These are phyloP conservation scores for Heliconius ismenius DNA, from an alignment of 2,888 invertebrate genomes.

Conservation along the genomic window DNA sequence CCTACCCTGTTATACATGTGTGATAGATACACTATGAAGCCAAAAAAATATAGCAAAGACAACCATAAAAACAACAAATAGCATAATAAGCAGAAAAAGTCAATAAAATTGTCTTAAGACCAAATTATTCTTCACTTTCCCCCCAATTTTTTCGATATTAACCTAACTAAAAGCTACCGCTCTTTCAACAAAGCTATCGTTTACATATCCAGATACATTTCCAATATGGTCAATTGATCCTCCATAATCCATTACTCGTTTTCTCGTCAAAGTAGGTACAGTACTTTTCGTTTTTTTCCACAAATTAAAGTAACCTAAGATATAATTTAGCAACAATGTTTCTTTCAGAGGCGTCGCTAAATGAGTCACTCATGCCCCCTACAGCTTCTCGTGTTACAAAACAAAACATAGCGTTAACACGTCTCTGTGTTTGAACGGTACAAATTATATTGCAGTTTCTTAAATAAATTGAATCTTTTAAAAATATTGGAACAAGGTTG, in stretches of 20 bases:
- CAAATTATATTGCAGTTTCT: background rate
- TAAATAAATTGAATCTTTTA: conserved; percentile 2
- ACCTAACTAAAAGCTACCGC: background rate
- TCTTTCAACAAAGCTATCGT: background rate
- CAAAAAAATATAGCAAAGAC: background rate
- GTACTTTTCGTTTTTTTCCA: conserved; percentile 5
- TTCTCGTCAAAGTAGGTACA: background rate
- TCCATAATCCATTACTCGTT: background rate
- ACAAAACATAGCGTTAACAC: conserved; percentile 33
- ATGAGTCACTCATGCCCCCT: conserved; percentile 32
- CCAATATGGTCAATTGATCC: background rate
- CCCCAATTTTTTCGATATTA: background rate
- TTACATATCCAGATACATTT: background rate
- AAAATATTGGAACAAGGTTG: background rate
- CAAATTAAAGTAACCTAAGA: conserved; percentile 29
- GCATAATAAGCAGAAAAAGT: no score
- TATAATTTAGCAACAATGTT: conserved; percentile 25
- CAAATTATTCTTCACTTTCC: no score
- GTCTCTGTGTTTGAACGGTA: conserved; percentile 29
- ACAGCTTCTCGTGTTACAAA: conserved; percentile 36
- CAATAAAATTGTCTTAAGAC: no score
- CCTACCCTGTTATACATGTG: background rate
- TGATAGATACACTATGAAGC: background rate
- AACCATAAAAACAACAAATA: no score
- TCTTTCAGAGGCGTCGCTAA: conserved; percentile 13